These are phyloP conservation scores for Epizoanthus scotinus DNA, from an alignment of 92 coral and sea anemone species.

Conservation along the genomic window DNA sequence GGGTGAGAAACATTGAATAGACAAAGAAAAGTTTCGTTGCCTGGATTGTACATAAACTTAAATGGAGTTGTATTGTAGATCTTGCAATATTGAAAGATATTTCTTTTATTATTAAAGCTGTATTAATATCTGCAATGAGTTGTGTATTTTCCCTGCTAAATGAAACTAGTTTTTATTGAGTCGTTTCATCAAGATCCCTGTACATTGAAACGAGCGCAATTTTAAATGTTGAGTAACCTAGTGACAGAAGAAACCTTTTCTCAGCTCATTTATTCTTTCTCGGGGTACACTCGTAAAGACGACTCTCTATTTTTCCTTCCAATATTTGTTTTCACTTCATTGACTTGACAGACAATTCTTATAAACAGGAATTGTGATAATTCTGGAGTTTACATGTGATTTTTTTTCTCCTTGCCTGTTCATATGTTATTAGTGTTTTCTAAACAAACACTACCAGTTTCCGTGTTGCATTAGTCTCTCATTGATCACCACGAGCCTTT, in stretches of 20 bases:
- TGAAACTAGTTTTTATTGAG: background rate
- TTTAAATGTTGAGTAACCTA: no score
- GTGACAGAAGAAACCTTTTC: no score
- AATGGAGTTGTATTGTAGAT: slow-evolving; percentile 36
- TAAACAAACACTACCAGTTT: slow-evolving; percentile 21
- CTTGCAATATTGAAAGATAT: slow-evolving; percentile 25
- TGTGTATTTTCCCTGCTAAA: background rate
- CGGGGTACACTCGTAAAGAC: no score
- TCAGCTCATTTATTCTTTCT: no score
- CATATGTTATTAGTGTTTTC: slow-evolving; percentile 19
- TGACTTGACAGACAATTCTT: no score
- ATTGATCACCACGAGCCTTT: slow-evolving; percentile 26
- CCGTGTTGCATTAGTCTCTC: slow-evolving; percentile 23
- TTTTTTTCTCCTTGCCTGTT: background rate
- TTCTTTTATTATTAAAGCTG: slow-evolving; percentile 34
- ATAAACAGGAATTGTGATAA: background rate
- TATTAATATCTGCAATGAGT: background rate
- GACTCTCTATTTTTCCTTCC: no score
- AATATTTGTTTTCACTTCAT: no score
- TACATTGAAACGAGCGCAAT: no score
- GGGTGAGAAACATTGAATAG: background rate
- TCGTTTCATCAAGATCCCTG: no score
- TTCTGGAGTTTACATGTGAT: background rate
- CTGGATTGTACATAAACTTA: slow-evolving; percentile 23
- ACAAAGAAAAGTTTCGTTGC: background rate